Conservation (phyloP, 2,888 invertebrate species). For the Eupithecia inturbata region DNA sequence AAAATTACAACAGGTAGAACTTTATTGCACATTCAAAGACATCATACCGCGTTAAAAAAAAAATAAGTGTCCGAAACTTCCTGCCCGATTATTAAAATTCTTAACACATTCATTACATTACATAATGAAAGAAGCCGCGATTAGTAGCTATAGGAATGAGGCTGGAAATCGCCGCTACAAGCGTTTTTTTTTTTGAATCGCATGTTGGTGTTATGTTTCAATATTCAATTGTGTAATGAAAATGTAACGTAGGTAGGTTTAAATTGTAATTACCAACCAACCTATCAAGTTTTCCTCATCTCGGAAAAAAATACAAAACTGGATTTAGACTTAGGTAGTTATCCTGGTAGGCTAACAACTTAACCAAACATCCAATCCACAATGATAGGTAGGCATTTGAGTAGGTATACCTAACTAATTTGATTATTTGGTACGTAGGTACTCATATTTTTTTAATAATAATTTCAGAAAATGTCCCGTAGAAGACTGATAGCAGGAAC, state of each 20-base stretch:
- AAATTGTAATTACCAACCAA: background rate
- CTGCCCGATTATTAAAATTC: too few relatives aligned
- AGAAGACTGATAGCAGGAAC: conserved; percentile 85
- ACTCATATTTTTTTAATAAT: too few relatives aligned
- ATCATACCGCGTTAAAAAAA: too few relatives aligned
- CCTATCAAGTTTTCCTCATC: background rate
- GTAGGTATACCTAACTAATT: background rate
- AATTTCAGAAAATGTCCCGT: conserved; percentile 80
- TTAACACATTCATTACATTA: too few relatives aligned
- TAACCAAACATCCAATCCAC: background rate
- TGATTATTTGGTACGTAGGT: too few relatives aligned
- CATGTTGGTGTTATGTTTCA: background rate
- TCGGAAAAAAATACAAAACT: background rate
- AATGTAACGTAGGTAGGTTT: background rate
- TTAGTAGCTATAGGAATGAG: too few relatives aligned
- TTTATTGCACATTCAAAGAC: too few relatives aligned
- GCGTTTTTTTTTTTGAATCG: background rate
- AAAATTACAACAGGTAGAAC: too few relatives aligned
- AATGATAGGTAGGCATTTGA: too few relatives aligned
- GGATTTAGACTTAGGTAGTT: background rate
- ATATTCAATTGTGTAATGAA: background rate
- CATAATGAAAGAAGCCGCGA: too few relatives aligned
- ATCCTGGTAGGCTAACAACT: background rate
- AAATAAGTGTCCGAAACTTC: too few relatives aligned
- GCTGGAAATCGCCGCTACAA: too few relatives aligned